phyloP scores from a whole-genome alignment of 64 coral and sea anemone species.

The Actinia equina region DNA sequence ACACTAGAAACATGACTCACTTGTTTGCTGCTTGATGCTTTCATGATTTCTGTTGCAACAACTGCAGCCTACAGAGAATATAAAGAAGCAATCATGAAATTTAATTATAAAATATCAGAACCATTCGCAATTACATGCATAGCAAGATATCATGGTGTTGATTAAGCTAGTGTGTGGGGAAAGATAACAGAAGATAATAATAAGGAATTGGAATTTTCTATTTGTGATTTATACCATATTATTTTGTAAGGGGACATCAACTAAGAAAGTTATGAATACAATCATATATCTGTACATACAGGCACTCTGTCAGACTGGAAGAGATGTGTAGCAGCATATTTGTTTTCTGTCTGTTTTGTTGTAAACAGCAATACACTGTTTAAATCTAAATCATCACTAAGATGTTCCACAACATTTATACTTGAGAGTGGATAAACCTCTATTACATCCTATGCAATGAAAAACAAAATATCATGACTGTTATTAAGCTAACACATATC shows the following conservation, averaged over 20 bases:
- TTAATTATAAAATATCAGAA: too few relatives aligned
- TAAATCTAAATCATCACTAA: constrained; percentile 79
- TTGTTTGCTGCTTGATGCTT: constrained; percentile 79
- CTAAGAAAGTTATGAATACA: too few relatives aligned
- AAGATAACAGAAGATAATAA: too few relatives aligned
- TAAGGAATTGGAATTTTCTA: too few relatives aligned
- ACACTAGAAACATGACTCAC: background rate
- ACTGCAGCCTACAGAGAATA: constrained; percentile 66
- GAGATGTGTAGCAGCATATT: constrained; percentile 83
- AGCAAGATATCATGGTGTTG: too few relatives aligned
- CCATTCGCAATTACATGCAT: too few relatives aligned
- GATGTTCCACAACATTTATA: constrained; percentile 65
- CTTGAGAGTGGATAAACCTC: constrained; percentile 62
- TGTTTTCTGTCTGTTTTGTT: constrained; percentile 84
- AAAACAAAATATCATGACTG: background rate
- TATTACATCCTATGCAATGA: constrained; percentile 5
- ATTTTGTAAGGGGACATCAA: too few relatives aligned
- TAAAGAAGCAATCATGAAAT: background rate
- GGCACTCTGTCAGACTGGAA: constrained; percentile 95
- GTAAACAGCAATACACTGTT: constrained; percentile 88
- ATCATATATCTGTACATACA: constrained; percentile 32
- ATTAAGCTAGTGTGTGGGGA: too few relatives aligned
- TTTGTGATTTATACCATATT: too few relatives aligned
- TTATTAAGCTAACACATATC: background rate
- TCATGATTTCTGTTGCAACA: constrained; percentile 93